Evolutionary conservation across 2,888 invertebrate genomes (phyloP).

Genomic region (Melinaea menophilus): DNA sequence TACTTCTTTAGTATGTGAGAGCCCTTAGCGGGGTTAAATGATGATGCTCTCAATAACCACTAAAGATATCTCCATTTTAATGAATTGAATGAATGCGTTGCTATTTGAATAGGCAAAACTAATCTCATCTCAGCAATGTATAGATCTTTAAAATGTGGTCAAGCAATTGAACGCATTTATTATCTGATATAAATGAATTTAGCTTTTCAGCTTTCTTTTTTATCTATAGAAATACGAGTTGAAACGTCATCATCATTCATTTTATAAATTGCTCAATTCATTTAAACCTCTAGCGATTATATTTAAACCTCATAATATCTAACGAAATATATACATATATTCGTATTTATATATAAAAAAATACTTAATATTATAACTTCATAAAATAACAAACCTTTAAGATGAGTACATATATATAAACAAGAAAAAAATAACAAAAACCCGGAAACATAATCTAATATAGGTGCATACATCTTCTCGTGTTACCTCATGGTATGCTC

Average conservation of each 20-base stretch:
- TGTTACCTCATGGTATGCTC: slow-evolving; percentile 51
- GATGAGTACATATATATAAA: too few relatives aligned
- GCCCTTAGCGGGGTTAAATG: slow-evolving; percentile 39
- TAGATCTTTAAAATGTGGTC: slow-evolving; percentile 4
- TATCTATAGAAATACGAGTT: too few relatives aligned
- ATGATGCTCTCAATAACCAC: slow-evolving; percentile 53
- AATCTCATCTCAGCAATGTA: slow-evolving; percentile 21
- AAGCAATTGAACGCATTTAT: background rate
- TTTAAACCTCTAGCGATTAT: too few relatives aligned
- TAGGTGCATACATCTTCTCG: slow-evolving; percentile 37
- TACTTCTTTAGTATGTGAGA: slow-evolving; percentile 24
- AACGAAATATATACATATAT: too few relatives aligned
- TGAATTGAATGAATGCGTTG: slow-evolving; percentile 24
- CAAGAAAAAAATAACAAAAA: too few relatives aligned
- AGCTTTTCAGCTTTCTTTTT: too few relatives aligned
- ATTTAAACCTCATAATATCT: too few relatives aligned
- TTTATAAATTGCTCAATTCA: background rate
- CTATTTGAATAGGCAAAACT: slow-evolving; percentile 31
- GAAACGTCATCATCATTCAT: too few relatives aligned
- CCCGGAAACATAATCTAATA: slow-evolving; percentile 48
- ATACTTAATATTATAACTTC: too few relatives aligned
- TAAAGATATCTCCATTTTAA: slow-evolving; percentile 37
- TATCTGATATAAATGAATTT: too few relatives aligned
- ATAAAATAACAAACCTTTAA: too few relatives aligned
- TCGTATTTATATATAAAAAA: too few relatives aligned